phyloP scores from a whole-genome alignment of 2,888 invertebrate genomes.

The Plutella xylostella region DNA sequence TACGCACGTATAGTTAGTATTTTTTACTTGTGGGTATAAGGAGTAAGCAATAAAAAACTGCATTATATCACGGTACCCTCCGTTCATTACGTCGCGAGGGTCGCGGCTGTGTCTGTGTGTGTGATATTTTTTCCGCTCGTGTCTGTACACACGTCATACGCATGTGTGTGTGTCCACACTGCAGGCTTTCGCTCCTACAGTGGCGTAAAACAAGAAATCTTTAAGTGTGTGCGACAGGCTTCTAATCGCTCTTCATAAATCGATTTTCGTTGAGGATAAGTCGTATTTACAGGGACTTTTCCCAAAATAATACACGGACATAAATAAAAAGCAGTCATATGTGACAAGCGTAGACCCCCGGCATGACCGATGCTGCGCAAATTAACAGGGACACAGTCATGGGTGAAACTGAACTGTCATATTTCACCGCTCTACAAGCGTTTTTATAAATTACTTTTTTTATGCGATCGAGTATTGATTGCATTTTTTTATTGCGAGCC shows the following conservation, averaged over 20 bases:
- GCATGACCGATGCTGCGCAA: conserved; percentile 41
- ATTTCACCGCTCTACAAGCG: conserved; percentile 41
- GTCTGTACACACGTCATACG: conserved; percentile 15
- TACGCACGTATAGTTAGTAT: conserved; percentile 47
- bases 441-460: conserved; percentile 53
- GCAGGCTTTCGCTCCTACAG: too few relatives aligned
- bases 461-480: conserved; percentile 48
- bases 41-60: conserved; percentile 67
- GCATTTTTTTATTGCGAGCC: conserved; percentile 41
- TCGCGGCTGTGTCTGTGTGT: conserved; percentile 30
- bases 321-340: background rate
- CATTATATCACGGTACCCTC: conserved; percentile 66
- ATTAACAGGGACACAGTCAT: conserved; percentile 40
- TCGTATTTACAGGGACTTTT: too few relatives aligned
- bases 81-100: conserved; percentile 60
- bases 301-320: too few relatives aligned
- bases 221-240: background rate
- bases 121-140: conserved; percentile 26
- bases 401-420: conserved; percentile 27
- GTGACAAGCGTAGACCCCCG: conserved; percentile 24
- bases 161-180: conserved; percentile 3
- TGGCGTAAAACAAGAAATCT: background rate
- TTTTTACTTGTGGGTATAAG: conserved; percentile 64
- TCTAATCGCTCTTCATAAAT: background rate
- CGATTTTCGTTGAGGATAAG: background rate